Evolutionary conservation across 1,140 invertebrate species (phyloP).

Genomic region (Eriocheir sinensis): DNA sequence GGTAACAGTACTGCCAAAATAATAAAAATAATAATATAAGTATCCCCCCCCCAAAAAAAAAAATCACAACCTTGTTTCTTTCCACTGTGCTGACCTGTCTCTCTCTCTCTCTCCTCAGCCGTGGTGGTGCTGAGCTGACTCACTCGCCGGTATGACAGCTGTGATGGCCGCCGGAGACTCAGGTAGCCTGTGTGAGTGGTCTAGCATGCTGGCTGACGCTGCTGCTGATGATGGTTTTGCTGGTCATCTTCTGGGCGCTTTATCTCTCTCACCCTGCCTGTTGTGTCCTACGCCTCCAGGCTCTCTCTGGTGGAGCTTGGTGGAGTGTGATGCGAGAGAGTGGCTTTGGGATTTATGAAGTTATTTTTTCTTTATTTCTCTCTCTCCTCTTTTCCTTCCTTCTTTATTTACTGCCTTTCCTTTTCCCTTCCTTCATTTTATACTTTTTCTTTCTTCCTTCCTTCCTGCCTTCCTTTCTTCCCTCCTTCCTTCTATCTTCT

Average conservation of each 20-base stretch:
- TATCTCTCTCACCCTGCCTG: neutral
- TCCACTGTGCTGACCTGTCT: neutral
- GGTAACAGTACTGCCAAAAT: neutral
- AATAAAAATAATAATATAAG: neutral
- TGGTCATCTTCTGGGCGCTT: neutral
- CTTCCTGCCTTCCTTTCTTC: no score
- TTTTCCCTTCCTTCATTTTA: no score
- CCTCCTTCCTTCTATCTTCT: no score
- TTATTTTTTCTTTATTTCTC: no score
- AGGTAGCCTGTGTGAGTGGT: constrained; percentile 75
- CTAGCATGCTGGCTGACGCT: constrained; percentile 63
- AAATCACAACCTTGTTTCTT: neutral
- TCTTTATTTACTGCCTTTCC: no score
- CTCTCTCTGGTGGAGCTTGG: no score
- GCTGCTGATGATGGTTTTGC: constrained; percentile 48
- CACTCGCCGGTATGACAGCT: constrained; percentile 74
- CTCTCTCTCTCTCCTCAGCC: constrained; percentile 30
- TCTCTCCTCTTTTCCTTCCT: no score
- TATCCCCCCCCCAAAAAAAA: neutral
- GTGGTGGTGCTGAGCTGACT: constrained; percentile 69
- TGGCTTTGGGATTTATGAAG: no score
- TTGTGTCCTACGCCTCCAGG: constrained; percentile 1
- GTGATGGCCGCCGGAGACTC: constrained; percentile 75
- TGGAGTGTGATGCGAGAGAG: no score
- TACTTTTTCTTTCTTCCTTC: no score